Evolutionary conservation across 92 coral and sea anemone genomes (phyloP).

Genomic region (Epizoanthus illoricatus): DNA sequence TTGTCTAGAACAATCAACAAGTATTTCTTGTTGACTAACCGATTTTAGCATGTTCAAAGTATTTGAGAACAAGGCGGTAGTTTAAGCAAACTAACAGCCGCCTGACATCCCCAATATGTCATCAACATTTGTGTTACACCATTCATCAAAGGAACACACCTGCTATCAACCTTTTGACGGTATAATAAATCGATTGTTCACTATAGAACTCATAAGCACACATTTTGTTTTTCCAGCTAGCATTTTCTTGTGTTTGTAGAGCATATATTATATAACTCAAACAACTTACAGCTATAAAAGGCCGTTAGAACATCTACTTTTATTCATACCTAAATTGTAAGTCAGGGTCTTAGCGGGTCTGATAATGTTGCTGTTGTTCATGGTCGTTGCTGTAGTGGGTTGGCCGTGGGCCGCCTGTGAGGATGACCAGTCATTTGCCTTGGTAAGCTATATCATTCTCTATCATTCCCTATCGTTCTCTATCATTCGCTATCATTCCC

Average conservation of each 20-base stretch:
- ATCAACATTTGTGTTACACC: neutral
- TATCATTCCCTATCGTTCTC: neutral
- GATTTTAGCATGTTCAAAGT: too few relatives aligned
- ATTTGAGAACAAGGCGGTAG: too few relatives aligned
- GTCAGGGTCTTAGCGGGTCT: neutral
- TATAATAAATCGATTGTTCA: neutral
- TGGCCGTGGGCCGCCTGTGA: conserved; percentile 1
- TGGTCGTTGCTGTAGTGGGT: neutral
- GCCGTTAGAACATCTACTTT: neutral
- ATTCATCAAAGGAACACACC: conserved; percentile 1
- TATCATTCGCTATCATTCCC: neutral
- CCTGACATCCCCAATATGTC: too few relatives aligned
- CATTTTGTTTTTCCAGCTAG: neutral
- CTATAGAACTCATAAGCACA: neutral
- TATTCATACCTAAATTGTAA: neutral
- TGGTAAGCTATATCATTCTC: neutral
- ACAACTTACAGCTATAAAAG: neutral
- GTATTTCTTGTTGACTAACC: too few relatives aligned
- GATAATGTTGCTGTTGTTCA: neutral
- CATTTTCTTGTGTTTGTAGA: conserved; percentile 3
- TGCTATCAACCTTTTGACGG: neutral
- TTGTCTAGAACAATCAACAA: too few relatives aligned
- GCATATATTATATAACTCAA: neutral
- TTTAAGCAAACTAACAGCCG: too few relatives aligned
- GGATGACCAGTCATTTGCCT: conserved; percentile 12